Percentiles rank a stretch among this genome's conserved stretches.
phyloP scores from a whole-genome alignment of 1,140 invertebrate species.

The Homalodisca vitripennis region DNA sequence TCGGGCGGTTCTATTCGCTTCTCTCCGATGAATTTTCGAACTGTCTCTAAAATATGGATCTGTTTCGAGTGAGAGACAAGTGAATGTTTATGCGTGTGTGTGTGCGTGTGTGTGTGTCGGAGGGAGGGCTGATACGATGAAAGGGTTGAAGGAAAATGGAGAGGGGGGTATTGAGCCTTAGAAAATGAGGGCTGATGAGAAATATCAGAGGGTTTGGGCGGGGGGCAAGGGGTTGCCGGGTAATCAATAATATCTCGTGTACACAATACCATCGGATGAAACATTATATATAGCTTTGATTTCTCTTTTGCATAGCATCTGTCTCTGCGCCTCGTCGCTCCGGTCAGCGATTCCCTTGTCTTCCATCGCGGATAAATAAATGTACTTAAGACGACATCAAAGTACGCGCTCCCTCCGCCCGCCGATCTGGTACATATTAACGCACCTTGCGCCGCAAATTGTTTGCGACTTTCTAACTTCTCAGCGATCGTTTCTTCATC shows the following conservation, averaged over 20 bases:
- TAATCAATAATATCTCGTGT: slow-evolving; percentile 36
- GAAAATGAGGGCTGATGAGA: slow-evolving; percentile 37
- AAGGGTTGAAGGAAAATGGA: slow-evolving; percentile 34
- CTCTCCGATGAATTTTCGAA: slow-evolving; percentile 34
- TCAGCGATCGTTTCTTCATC: background rate
- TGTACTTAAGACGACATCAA: background rate
- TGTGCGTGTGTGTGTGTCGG: slow-evolving; percentile 7
- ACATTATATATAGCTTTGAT: slow-evolving; percentile 38
- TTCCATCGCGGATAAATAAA: slow-evolving; percentile 2
- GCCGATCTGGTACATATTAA: slow-evolving; percentile 1
- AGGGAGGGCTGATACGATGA: slow-evolving; percentile 28
- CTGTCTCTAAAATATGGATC: slow-evolving; percentile 33
- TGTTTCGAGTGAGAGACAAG: slow-evolving; percentile 18
- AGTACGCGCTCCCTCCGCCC: slow-evolving; percentile 5
- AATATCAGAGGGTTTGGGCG: slow-evolving; percentile 32
- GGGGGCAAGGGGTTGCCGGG: slow-evolving; percentile 28
- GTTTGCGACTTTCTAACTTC: background rate
- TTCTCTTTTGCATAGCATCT: slow-evolving; percentile 34
- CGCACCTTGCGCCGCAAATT: background rate
- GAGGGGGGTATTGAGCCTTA: slow-evolving; percentile 35
- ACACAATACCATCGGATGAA: slow-evolving; percentile 37
- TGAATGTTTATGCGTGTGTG: slow-evolving; percentile 28
- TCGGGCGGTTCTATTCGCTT: slow-evolving; percentile 15
- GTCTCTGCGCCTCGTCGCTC: slow-evolving; percentile 24
- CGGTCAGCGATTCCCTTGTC: background rate